Evolutionary conservation across 2,888 invertebrate species (phyloP).

Genomic region (Apodemia zela): DNA sequence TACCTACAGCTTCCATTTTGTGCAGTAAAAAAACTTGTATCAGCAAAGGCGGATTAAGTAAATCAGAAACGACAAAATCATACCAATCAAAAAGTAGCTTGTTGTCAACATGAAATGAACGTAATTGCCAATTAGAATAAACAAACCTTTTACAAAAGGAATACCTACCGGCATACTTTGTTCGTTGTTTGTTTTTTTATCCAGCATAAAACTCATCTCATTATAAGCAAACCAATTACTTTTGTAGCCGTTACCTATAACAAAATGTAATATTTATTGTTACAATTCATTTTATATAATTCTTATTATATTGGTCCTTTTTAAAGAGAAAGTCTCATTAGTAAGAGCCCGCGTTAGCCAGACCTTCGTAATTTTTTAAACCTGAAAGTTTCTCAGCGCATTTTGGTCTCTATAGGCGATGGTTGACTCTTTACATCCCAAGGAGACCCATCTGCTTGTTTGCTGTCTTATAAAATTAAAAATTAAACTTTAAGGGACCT

Average conservation of each 20-base stretch:
- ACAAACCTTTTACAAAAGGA: background rate
- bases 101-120: constrained; percentile 1
- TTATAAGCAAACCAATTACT: constrained; percentile 49
- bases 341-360: no score
- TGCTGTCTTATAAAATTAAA: no score
- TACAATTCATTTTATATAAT: background rate
- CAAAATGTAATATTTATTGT: constrained; percentile 30
- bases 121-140: constrained; percentile 8
- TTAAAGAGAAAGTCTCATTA: no score
- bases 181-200: constrained; percentile 23
- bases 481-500: no score
- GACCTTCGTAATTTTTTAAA: no score
- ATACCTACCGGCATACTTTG: constrained; percentile 1
- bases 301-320: background rate
- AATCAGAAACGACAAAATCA: constrained; percentile 1
- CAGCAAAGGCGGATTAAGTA: background rate
- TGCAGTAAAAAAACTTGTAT: no score
- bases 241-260: constrained; percentile 28
- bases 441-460: no score
- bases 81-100: background rate
- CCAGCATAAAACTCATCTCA: constrained; percentile 45
- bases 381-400: no score
- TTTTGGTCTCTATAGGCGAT: no score
- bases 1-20: no score
- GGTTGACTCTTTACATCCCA: no score